A percentile compares a stretch with the other conserved stretches of the same genome.
Conservation (phyloP, 1,140 invertebrate species). For the Proales similis region DNA sequence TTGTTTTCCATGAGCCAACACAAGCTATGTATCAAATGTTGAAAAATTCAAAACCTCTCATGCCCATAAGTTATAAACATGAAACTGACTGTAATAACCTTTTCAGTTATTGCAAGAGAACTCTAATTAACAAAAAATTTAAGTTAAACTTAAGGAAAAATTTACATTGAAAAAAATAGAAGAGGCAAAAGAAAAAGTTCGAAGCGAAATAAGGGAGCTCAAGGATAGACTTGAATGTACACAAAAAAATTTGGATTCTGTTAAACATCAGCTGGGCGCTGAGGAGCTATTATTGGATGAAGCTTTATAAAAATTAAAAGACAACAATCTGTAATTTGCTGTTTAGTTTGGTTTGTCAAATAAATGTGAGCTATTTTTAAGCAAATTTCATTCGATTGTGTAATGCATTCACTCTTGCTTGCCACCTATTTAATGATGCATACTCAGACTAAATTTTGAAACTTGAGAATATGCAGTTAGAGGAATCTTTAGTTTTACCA, state of each 20-base stretch:
- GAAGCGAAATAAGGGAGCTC: conserved; percentile 18
- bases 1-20: conserved; percentile 26
- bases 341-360: background rate
- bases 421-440: background rate
- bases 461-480: background rate
- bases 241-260: conserved; percentile 23
- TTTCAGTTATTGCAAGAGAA: background rate
- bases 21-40: conserved; percentile 16
- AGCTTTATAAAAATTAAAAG: background rate
- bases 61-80: background rate
- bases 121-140: background rate
- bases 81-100: conserved; percentile 11
- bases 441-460: background rate
- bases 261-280: conserved; percentile 21
- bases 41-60: conserved; percentile 8
- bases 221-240: conserved; percentile 17
- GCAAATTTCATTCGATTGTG: background rate
- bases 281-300: conserved; percentile 10
- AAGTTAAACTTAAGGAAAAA: conserved; percentile 20
- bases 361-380: background rate
- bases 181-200: conserved; percentile 7
- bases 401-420: background rate
- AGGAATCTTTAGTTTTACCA: conserved; percentile 40
- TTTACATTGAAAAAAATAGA: conserved; percentile 28
- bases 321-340: background rate